These are phyloP conservation scores for Cheilosia urbana DNA, from an alignment of 2,888 invertebrate genomes.

Conservation along the genomic window DNA sequence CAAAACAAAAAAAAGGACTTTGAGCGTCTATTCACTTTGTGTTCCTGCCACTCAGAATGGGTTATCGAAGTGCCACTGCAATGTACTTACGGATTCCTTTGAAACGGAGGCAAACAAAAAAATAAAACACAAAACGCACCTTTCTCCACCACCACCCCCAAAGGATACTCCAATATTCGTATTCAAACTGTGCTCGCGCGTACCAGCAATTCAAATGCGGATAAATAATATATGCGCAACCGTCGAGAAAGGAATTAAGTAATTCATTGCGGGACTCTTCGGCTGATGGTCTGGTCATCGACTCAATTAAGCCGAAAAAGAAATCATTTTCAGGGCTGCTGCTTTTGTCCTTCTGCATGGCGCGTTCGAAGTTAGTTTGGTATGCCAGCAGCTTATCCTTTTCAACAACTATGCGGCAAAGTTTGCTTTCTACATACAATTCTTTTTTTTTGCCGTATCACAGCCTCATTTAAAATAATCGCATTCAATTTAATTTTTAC, in stretches of 20 bases:
- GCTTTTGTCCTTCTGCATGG: constrained; percentile 55
- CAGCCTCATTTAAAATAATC: constrained; percentile 71
- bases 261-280: constrained; percentile 54
- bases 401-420: constrained; percentile 52
- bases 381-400: constrained; percentile 11
- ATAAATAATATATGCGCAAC: constrained; percentile 64
- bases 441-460: constrained; percentile 21
- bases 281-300: constrained; percentile 67
- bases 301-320: constrained; percentile 66
- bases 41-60: constrained; percentile 39
- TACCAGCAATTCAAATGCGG: constrained; percentile 61
- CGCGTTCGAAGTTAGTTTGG: constrained; percentile 54
- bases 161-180: constrained; percentile 16
- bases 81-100: constrained; percentile 69
- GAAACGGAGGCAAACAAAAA: constrained; percentile 19
- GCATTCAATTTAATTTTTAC: constrained; percentile 74
- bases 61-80: constrained; percentile 72
- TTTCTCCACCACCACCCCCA: constrained; percentile 10
- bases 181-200: constrained; percentile 40
- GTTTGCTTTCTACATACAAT: not conserved
- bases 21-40: constrained; percentile 66
- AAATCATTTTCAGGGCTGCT: constrained; percentile 42
- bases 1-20: constrained; percentile 10
- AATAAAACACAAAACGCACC: constrained; percentile 34
- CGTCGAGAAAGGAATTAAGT: constrained; percentile 49